Conservation (phyloP, 2,113 vertebrate species). For the Tragelaphus imberbis region DNA sequence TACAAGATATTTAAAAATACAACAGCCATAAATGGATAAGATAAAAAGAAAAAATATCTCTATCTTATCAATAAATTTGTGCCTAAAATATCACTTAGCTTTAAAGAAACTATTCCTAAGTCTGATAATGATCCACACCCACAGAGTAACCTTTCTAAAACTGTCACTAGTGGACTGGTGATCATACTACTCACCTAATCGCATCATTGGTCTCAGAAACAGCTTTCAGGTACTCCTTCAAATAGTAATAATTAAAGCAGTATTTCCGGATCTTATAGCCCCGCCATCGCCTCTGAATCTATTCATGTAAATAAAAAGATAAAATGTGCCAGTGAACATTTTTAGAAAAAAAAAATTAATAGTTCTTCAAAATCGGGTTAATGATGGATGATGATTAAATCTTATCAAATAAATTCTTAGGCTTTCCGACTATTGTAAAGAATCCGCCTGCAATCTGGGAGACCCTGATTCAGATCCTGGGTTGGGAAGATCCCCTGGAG, state of each 20-base stretch:
- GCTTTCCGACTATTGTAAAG: not conserved
- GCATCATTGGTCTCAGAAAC: constrained; percentile 84
- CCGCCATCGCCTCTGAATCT: constrained; percentile 94
- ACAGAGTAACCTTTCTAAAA: not conserved
- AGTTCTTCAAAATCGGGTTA: not conserved
- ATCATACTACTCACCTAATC: constrained; percentile 85
- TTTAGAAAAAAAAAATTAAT: constrained; percentile 16
- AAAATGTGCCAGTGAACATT: constrained; percentile 28
- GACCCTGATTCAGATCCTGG: not conserved
- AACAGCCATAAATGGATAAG: not conserved
- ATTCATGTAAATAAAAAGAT: constrained; percentile 62
- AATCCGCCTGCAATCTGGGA: not conserved
- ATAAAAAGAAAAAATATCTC: not conserved
- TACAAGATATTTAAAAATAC: not conserved
- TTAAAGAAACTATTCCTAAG: not conserved
- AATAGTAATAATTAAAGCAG: constrained; percentile 89
- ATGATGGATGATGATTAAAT: not conserved
- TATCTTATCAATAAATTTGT: not conserved
- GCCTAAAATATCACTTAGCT: not conserved
- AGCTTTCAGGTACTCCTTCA: constrained; percentile 87
- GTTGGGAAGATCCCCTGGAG: not conserved
- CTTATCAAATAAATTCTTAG: not conserved
- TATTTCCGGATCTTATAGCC: constrained; percentile 89
- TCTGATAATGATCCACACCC: not conserved
- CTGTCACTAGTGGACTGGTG: not conserved